A percentile compares a stretch with the other conserved stretches of the same genome.
Conservation (phyloP, 1,140 invertebrate species). For the Drosophila nikananu region DNA sequence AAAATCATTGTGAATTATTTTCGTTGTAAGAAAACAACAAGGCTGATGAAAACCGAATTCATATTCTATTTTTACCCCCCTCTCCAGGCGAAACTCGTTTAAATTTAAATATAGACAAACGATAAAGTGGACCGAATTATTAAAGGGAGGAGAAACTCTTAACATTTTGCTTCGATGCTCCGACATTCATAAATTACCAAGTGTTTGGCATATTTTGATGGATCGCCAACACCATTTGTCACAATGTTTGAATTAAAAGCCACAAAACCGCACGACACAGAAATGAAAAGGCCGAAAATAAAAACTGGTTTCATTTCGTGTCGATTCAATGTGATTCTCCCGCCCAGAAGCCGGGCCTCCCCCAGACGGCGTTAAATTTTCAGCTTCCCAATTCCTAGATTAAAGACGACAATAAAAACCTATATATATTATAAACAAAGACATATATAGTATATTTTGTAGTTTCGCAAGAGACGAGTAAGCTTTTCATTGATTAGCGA, state of each 20-base stretch:
- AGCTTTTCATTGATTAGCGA: conserved; percentile 70
- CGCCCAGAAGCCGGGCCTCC: conserved; percentile 43
- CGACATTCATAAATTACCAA: conserved; percentile 35
- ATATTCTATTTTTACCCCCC: conserved; percentile 7
- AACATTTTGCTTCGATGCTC: neutral
- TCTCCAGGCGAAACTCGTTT: neutral
- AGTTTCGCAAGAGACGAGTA: conserved; percentile 41
- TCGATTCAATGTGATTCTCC: conserved; percentile 13
- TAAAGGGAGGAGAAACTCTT: conserved; percentile 10
- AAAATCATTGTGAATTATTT: neutral
- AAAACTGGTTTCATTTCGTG: conserved; percentile 42
- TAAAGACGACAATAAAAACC: conserved; percentile 12
- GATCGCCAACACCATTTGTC: conserved; percentile 42
- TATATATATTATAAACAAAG: neutral
- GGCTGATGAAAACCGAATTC: conserved; percentile 1
- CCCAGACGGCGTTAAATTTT: conserved; percentile 21
- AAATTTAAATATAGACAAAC: conserved; percentile 8
- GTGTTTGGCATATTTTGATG: conserved; percentile 53
- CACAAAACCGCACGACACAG: conserved; percentile 27
- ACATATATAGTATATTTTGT: neutral
- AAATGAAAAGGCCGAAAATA: conserved; percentile 19
- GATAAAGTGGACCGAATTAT: conserved; percentile 31
- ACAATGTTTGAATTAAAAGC: conserved; percentile 39
- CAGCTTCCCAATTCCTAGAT: conserved; percentile 18
- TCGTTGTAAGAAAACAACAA: neutral